Evolutionary conservation across 2,113 vertebrate genomes (phyloP), one percentile per base, ranked within the genome.

Genomic region (Brienomyrus brachyistius): DNA sequence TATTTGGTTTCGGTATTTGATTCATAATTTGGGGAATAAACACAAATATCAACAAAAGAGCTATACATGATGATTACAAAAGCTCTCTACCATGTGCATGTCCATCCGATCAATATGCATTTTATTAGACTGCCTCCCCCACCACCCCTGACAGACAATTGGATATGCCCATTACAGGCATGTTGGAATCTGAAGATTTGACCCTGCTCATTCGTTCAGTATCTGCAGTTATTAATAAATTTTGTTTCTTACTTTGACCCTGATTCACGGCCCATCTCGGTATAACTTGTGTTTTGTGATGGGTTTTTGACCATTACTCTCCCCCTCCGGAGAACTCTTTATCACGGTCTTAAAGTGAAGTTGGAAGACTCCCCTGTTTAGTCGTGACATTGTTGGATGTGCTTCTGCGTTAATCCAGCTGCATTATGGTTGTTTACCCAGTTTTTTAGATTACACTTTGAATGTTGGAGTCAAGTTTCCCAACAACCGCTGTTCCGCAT

Each of bases 41-140:
- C 56, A n/a, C 21, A 62, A 23, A 62, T 62, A 62, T 2, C 23
- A 62, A n/a, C 56, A 62, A n/a, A 19, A 47, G 45, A 47, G 23
- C 21, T 40, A 54, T 87, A 48, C 66, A 40, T 74, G 86, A 45
- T 50, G 2, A 15, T 70, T 62, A 66, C 87, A 35, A 51, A 90
- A 35, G 17, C 35, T 21, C 4, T 35, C 48, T 56, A 59, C 45
- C 4, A 47, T 90, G 89, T 59, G 50, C 80, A n/a, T 59, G 50
- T 66, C 86, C 84, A 52, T 43, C 23, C 15, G 19, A 88, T 88
- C 90, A 15, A 90, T 90, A 83, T 84, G 70, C 74, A 66, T 90
- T 88, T 90, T 88, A 90, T 88, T 90, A 88, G 84, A 88, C 87
- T 88, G 66, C 74, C 27, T 84, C 74, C 59, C 74, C 2, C 51